Conservation (phyloP, 2,113 vertebrate species). For the Bubo blakistoni region DNA sequence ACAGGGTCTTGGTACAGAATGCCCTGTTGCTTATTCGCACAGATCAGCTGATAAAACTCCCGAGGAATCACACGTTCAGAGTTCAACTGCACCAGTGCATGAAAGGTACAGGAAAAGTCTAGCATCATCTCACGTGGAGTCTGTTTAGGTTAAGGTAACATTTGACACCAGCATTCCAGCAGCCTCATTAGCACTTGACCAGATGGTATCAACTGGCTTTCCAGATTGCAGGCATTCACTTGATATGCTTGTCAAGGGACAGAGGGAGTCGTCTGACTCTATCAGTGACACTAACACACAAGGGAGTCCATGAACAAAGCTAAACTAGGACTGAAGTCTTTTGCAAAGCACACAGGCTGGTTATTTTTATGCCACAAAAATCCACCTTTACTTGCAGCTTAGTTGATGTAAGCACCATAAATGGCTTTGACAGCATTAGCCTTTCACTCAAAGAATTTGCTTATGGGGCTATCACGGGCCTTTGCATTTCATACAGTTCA, state of each 20-base stretch:
- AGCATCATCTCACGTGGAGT: not conserved
- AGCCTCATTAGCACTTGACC: constrained; percentile 57
- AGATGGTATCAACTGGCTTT: constrained; percentile 56
- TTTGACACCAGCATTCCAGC: constrained; percentile 23
- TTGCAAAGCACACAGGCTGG: not conserved
- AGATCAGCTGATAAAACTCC: not conserved
- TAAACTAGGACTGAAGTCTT: not conserved
- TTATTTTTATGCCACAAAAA: not conserved
- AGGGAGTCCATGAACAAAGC: not conserved
- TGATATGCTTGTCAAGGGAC: constrained; percentile 19
- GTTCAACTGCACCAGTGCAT: not conserved
- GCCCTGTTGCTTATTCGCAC: not conserved
- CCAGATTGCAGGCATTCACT: constrained; percentile 51
- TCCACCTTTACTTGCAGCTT: not conserved
- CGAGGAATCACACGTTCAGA: not conserved
- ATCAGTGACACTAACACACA: constrained; percentile 7
- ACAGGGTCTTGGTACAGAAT: not conserved
- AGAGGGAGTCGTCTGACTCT: constrained; percentile 4
- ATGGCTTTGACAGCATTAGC: not conserved
- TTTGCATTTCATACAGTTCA: constrained; percentile 30
- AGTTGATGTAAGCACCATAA: not conserved
- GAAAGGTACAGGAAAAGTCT: not conserved
- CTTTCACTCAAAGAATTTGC: constrained; percentile 2
- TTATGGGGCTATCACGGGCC: not conserved
- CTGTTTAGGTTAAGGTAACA: constrained; percentile 22